Percentiles rank a stretch among this genome's conserved stretches.
phyloP scores from a whole-genome alignment of 2,888 invertebrate genomes.

The Megalurothrips usitatus region DNA sequence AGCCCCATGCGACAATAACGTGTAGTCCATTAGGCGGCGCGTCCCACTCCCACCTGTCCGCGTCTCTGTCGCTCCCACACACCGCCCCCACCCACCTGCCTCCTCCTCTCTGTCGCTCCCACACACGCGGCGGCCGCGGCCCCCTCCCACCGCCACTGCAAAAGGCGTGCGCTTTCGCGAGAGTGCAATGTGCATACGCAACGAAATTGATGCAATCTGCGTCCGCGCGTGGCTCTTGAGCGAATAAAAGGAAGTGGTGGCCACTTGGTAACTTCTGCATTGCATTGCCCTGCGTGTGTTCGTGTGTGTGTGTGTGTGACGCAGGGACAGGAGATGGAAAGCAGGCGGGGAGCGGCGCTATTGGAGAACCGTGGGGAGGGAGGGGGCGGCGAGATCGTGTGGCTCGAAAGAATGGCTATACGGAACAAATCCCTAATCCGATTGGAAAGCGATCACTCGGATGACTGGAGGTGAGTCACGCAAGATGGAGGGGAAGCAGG shows the following conservation, averaged over 20 bases:
- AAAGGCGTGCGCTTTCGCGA: too few species aligned
- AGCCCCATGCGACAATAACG: constrained; percentile 4
- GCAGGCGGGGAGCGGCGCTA: too few species aligned
- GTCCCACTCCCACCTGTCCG: not conserved
- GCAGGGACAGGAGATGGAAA: too few species aligned
- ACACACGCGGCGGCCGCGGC: not conserved
- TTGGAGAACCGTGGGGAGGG: not conserved
- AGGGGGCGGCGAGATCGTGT: not conserved
- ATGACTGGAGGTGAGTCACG: constrained; percentile 13
- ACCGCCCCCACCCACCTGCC: not conserved
- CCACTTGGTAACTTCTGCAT: too few species aligned
- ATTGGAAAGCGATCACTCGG: constrained; percentile 13
- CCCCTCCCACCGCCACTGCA: too few species aligned
- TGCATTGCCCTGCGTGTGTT: too few species aligned
- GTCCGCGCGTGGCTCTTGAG: too few species aligned
- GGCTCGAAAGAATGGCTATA: not conserved
- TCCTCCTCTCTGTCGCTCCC: not conserved
- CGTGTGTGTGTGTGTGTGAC: too few species aligned
- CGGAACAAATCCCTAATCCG: constrained; percentile 16
- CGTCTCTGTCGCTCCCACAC: too few species aligned
- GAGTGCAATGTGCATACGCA: too few species aligned
- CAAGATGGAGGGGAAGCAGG: not conserved
- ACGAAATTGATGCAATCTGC: too few species aligned
- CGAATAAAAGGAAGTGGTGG: too few species aligned
- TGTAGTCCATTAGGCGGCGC: constrained; percentile 1